These are phyloP conservation scores for Macaria liturata DNA, from an alignment of 2,888 invertebrate genomes.

Conservation along the genomic window DNA sequence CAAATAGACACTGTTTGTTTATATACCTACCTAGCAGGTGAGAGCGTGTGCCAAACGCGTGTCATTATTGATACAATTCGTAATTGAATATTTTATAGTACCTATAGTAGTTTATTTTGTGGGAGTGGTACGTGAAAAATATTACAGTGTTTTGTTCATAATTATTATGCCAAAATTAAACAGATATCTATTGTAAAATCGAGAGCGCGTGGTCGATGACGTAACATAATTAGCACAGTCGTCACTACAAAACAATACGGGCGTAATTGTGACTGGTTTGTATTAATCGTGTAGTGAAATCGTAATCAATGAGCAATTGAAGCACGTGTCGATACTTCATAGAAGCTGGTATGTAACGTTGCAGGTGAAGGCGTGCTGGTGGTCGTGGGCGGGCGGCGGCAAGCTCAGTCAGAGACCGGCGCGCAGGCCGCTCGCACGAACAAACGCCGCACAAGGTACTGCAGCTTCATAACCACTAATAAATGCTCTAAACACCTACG, in stretches of 20 bases:
- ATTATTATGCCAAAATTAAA: no score
- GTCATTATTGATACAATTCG: slow-evolving; percentile 27
- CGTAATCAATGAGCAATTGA: slow-evolving; percentile 39
- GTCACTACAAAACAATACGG: no score
- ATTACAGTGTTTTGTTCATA: no score
- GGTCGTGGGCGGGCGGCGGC: slow-evolving; percentile 64
- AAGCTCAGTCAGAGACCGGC: slow-evolving; percentile 77
- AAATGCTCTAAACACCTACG: slow-evolving; percentile 61
- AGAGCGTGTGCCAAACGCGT: slow-evolving; percentile 29
- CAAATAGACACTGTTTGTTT: slow-evolving; percentile 40
- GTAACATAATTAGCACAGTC: no score
- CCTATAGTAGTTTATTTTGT: slow-evolving; percentile 1
- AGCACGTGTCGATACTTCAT: slow-evolving; percentile 41
- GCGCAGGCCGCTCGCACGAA: slow-evolving; percentile 80
- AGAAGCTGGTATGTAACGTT: slow-evolving; percentile 57
- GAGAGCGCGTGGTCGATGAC: no score
- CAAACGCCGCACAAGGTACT: slow-evolving; percentile 77
- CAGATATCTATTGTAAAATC: no score
- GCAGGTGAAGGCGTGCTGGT: slow-evolving; percentile 65
- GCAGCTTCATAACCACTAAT: slow-evolving; percentile 75
- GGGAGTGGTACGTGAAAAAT: not conserved
- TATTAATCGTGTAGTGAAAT: not conserved
- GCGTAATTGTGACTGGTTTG: not conserved
- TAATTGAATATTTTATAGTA: slow-evolving; percentile 7
- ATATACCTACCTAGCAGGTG: slow-evolving; percentile 47